phyloP scores from a whole-genome alignment of 2,113 vertebrate species.

The Mesitornis unicolor region DNA sequence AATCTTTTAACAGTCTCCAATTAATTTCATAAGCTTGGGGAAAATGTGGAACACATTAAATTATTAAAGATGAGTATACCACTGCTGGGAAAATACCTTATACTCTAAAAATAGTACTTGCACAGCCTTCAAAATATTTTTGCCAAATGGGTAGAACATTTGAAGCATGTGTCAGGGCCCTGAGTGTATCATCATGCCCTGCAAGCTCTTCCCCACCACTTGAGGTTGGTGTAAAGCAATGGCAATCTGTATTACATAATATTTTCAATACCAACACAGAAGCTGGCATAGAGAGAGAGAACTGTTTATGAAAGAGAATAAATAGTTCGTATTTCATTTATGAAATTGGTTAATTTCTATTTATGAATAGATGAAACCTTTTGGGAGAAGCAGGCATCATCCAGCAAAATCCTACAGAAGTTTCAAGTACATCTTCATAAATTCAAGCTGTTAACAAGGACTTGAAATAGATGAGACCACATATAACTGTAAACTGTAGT shows the following conservation, averaged over 20 bases:
- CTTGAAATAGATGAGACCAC: not conserved
- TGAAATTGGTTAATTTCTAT: not conserved
- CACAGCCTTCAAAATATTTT: not conserved
- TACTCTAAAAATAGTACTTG: not conserved
- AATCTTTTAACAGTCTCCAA: not conserved
- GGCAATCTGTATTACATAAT: not conserved
- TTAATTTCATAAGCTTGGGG: not conserved
- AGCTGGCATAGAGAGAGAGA: not conserved
- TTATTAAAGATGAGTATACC: not conserved
- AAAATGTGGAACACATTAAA: not conserved
- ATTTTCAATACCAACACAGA: not conserved
- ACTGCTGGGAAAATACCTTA: not conserved
- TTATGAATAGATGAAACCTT: not conserved
- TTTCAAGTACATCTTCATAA: not conserved
- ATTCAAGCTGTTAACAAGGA: not conserved
- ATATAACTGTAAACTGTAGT: not conserved
- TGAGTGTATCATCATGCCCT: not conserved
- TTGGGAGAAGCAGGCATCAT: not conserved
- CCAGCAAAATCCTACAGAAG: not conserved
- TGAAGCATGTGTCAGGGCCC: not conserved
- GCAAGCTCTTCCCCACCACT: fast-evolving
- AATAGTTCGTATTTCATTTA: not conserved
- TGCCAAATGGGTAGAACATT: not conserved
- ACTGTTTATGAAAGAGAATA: not conserved
- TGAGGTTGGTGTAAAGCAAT: no score